Conservation (phyloP, 2,113 vertebrate genomes). For the Cephalopterus ornatus region DNA sequence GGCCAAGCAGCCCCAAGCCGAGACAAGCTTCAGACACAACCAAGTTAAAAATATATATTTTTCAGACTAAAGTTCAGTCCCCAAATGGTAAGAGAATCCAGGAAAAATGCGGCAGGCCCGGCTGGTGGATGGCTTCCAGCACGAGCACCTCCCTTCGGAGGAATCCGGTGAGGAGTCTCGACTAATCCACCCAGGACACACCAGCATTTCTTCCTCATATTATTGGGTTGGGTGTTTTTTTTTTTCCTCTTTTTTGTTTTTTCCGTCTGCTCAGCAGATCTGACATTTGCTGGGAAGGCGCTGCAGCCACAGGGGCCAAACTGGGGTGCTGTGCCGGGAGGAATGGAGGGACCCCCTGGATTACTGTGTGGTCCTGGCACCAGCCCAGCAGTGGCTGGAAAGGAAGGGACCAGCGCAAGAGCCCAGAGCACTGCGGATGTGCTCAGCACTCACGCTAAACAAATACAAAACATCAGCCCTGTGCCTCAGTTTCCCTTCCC, state of each 20-base stretch:
- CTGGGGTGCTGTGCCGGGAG: accelerated
- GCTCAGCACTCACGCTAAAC: accelerated
- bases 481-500: slow-evolving; percentile 16
- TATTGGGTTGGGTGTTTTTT: neutral
- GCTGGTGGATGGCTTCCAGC: slow-evolving; percentile 32
- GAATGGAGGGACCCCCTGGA: neutral
- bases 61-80: slow-evolving; percentile 54
- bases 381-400: neutral
- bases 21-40: neutral
- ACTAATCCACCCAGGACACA: slow-evolving; percentile 61
- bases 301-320: accelerated
- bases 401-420: neutral
- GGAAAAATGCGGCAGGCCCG: slow-evolving; percentile 45
- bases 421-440: accelerated
- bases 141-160: slow-evolving; percentile 52
- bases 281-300: neutral
- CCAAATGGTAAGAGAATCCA: slow-evolving; percentile 45
- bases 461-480: accelerated
- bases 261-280: slow-evolving; percentile 25
- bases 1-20: neutral
- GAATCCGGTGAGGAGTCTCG: slow-evolving; percentile 54
- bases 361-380: neutral
- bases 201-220: slow-evolving; percentile 49
- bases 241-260: neutral
- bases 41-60: slow-evolving; percentile 35